These are phyloP conservation scores for Pantherophis vulpinus DNA, from an alignment of 2,797 vertebrate genomes.

Conservation along the genomic window DNA sequence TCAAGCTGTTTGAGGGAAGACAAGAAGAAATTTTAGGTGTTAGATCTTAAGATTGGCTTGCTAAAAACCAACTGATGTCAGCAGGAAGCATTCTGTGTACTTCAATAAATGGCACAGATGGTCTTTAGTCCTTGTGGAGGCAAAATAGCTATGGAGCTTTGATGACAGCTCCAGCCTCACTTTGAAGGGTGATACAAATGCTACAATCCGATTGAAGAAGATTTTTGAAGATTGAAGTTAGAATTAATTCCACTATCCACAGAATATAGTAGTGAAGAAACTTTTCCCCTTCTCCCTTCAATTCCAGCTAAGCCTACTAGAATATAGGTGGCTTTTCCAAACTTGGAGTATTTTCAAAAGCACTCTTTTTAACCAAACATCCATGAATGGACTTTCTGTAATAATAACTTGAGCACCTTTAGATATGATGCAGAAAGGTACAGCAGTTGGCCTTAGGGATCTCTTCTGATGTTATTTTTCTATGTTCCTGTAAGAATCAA, in stretches of 20 bases:
- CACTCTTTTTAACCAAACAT: background rate
- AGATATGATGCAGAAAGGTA: background rate
- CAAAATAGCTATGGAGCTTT: conserved; percentile 18
- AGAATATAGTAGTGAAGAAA: conserved; percentile 6
- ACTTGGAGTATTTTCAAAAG: background rate
- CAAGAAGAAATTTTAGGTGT: background rate
- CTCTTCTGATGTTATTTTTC: conserved; percentile 9
- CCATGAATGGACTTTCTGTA: conserved; percentile 5
- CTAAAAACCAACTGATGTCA: background rate
- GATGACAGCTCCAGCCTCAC: background rate
- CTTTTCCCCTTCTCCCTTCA: background rate
- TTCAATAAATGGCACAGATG: background rate
- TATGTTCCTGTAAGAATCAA: background rate
- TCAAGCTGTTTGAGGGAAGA: background rate
- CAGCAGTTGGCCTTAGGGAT: conserved; percentile 3
- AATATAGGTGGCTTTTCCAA: background rate
- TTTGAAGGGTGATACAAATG: conserved; percentile 12
- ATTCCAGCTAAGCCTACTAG: background rate
- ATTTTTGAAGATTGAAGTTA: conserved; percentile 8
- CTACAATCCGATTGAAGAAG: background rate
- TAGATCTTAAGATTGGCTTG: conserved; percentile 15
- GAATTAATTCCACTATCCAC: conserved; percentile 9
- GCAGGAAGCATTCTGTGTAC: background rate
- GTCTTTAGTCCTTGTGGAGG: background rate
- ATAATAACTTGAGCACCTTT: conserved; percentile 3